Evolutionary conservation across 2,797 vertebrate genomes (phyloP).

Genomic region (Alauda arvensis): DNA sequence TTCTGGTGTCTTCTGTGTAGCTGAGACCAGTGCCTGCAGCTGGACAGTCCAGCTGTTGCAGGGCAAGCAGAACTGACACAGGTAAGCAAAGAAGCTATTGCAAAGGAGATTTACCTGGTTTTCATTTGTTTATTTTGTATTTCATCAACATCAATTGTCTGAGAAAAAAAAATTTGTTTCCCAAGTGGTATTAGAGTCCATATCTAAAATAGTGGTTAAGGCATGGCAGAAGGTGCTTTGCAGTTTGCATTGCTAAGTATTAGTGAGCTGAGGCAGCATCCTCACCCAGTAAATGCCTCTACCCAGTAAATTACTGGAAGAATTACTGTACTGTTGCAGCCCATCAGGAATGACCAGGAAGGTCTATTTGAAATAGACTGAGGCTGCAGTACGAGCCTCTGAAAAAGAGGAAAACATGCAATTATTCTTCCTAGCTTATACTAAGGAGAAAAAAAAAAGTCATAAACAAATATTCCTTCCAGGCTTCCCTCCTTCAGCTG

Average conservation of each 20-base stretch:
- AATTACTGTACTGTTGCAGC: neutral
- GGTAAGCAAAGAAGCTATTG: neutral
- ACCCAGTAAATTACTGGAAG: neutral
- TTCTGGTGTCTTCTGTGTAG: neutral
- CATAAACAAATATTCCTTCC: conserved; percentile 23
- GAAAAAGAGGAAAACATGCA: neutral
- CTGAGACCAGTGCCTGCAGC: neutral
- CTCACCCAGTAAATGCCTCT: neutral
- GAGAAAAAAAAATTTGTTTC: neutral
- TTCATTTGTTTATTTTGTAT: neutral
- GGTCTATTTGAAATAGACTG: neutral
- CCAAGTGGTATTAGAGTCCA: neutral
- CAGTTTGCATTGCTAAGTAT: neutral
- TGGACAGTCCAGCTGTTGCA: neutral
- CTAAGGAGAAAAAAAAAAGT: neutral
- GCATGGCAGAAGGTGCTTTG: neutral
- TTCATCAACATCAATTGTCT: neutral
- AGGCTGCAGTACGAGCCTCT: neutral
- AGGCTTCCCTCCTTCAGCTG: neutral
- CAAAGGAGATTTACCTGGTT: neutral
- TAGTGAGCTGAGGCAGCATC: neutral
- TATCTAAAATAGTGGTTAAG: neutral
- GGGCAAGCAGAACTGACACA: neutral
- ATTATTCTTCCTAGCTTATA: neutral
- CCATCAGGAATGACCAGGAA: neutral